phyloP scores from a whole-genome alignment of 2,888 invertebrate species.

The Thecocarcelia acutangulata region DNA sequence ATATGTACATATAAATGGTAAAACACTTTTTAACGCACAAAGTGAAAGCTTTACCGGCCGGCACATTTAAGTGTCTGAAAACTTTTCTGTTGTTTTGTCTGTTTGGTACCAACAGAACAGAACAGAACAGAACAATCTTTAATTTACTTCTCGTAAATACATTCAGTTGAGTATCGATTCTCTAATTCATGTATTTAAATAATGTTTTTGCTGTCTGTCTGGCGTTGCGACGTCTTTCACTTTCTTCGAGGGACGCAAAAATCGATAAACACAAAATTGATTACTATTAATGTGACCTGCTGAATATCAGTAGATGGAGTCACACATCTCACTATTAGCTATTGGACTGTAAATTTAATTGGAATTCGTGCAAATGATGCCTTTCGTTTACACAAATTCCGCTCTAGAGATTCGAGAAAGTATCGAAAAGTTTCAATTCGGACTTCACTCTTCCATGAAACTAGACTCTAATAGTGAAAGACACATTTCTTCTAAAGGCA shows the following conservation, averaged over 20 bases:
- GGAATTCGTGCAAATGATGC: no score
- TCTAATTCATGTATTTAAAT: neutral
- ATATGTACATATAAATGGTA: constrained; percentile 3
- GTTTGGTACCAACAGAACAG: constrained; percentile 23
- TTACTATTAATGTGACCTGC: neutral
- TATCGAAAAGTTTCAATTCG: no score
- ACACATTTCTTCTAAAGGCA: no score
- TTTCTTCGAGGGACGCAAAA: neutral
- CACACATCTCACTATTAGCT: no score
- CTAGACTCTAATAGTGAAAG: no score
- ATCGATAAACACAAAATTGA: constrained; percentile 8
- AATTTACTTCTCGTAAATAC: neutral
- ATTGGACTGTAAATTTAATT: no score
- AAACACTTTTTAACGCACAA: constrained; percentile 30
- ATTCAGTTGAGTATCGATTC: constrained; percentile 1
- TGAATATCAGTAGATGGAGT: no score
- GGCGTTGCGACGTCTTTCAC: constrained; percentile 4
- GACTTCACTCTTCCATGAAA: no score
- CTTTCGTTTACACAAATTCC: no score
- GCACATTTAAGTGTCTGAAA: constrained; percentile 37
- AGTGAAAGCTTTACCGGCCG: constrained; percentile 41
- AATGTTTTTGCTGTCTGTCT: constrained; percentile 13
- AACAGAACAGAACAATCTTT: constrained; percentile 3
- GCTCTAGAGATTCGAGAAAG: no score
- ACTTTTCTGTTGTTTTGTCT: constrained; percentile 11